Conservation (phyloP, 2,113 vertebrate species). For the Colistium nudipinnis region DNA sequence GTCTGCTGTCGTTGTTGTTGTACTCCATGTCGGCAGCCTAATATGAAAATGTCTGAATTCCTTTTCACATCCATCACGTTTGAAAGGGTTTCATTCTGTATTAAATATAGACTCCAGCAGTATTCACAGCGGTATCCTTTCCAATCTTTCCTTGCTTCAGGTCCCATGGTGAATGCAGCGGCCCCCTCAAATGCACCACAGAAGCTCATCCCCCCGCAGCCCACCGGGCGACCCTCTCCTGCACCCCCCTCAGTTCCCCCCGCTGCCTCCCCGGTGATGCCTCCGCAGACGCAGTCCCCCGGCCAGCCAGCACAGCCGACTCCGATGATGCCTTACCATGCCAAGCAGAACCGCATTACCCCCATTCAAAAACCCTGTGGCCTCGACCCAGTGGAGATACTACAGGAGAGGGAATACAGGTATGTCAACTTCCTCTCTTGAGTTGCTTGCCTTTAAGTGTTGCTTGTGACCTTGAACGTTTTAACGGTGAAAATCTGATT, state of each 20-base stretch:
- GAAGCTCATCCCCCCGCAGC: slow-evolving; percentile 91
- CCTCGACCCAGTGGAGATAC: slow-evolving; percentile 93
- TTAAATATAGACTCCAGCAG: neutral
- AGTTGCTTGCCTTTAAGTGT: neutral
- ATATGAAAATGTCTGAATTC: neutral
- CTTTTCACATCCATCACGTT: neutral
- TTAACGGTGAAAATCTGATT: neutral
- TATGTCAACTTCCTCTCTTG: too few relatives aligned
- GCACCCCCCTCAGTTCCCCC: slow-evolving; percentile 91
- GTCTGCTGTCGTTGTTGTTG: too few relatives aligned
- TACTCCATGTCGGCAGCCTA: too few relatives aligned
- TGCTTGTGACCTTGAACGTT: neutral
- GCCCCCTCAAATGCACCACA: slow-evolving; percentile 90
- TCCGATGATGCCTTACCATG: slow-evolving; percentile 91
- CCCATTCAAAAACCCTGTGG: slow-evolving; percentile 95
- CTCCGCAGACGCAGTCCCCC: slow-evolving; percentile 93
- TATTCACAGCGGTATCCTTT: neutral
- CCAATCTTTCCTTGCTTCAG: slow-evolving; percentile 62
- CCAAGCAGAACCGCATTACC: slow-evolving; percentile 94
- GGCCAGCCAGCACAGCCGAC: slow-evolving; percentile 90
- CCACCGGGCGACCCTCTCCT: slow-evolving; percentile 91
- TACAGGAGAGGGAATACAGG: slow-evolving; percentile 97
- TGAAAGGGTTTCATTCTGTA: neutral
- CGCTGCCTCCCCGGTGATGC: slow-evolving; percentile 92
- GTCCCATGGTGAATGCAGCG: slow-evolving; percentile 92